Conservation (phyloP, 1,140 invertebrate genomes). For the Meteorus sp. region DNA sequence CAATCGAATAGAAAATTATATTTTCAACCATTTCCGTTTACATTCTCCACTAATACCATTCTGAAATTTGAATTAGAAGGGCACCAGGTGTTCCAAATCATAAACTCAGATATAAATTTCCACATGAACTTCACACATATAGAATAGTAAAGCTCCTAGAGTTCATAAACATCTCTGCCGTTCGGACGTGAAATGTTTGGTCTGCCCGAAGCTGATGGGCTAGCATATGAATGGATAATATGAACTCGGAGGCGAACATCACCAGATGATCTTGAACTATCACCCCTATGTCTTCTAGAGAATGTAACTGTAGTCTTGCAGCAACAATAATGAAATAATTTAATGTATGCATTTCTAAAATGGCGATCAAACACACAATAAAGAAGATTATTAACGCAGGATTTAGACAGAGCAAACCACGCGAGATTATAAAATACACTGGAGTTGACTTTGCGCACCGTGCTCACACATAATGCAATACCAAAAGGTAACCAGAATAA, state of each 20-base stretch:
- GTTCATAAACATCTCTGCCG: constrained; percentile 64
- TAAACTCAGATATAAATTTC: no score
- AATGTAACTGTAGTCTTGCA: constrained; percentile 79
- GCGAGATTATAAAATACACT: constrained; percentile 66
- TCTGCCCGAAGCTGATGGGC: constrained; percentile 57
- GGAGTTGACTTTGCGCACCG: constrained; percentile 56
- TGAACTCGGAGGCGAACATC: constrained; percentile 71
- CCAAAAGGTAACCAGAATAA: constrained; percentile 73
- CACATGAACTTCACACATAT: no score
- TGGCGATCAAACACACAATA: constrained; percentile 69
- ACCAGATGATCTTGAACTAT: constrained; percentile 60
- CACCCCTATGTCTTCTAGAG: constrained; percentile 65
- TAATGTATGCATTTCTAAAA: constrained; percentile 75
- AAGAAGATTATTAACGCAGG: constrained; percentile 68
- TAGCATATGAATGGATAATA: constrained; percentile 75
- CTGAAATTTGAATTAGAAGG: no score
- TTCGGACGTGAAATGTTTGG: constrained; percentile 51
- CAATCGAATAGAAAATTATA: no score
- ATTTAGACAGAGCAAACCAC: constrained; percentile 72
- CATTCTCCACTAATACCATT: no score
- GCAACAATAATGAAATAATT: constrained; percentile 81
- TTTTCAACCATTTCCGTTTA: no score
- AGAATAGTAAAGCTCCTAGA: constrained; percentile 39
- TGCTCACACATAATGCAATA: constrained; percentile 59
- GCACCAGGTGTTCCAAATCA: no score